Evolutionary conservation across 2,113 vertebrate species (phyloP), one percentile per base, ranked within the genome.

Genomic region (Solea senegalensis): DNA sequence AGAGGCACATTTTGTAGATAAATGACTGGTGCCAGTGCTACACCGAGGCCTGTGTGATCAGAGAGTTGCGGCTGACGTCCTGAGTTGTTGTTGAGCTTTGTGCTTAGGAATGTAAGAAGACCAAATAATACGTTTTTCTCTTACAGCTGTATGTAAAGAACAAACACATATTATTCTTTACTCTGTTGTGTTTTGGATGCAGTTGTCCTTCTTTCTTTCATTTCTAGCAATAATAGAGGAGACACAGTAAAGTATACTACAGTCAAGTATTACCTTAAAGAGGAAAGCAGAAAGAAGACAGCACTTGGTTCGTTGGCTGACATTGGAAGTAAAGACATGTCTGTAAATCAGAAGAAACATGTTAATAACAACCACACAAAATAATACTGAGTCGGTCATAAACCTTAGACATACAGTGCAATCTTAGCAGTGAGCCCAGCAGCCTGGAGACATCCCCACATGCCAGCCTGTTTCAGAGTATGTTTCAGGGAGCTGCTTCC

Each of bases 391-490:
- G 5, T 26, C 3, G 52, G 39, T 69, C 0, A 60, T 28, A 34
- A 51, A 55, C 2, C 2, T 73, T 4, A 45, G 68, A 96, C 97
- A 89, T 89, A 99, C 98, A 96, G 96, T 55, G 97, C 96, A 82
- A 97, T 97, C 83, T 98, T 99, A 58, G 96, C 95, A 14, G 95
- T 88, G 81, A 98, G 90, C 54, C 93, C 87, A 2, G 96, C 97
- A 73, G 95, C 97, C 82, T 95, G 96, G 26, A 98, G 90, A 89
- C 97, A 98, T 8, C 96, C 97, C 96, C 96, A 97, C 70, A 95
- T 80, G 64, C 97, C 98, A 80, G 92, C 92, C 72, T 89, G 92
- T 76, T 87, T 93, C 71, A 98, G 84, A 73, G 95, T 92, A 56
- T 95, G 91, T 57, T 95, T 92, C 69, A 92, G 90, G 53, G 91